Conservation (phyloP, 1,140 invertebrate species). For the Teleopsis dalmanni region DNA sequence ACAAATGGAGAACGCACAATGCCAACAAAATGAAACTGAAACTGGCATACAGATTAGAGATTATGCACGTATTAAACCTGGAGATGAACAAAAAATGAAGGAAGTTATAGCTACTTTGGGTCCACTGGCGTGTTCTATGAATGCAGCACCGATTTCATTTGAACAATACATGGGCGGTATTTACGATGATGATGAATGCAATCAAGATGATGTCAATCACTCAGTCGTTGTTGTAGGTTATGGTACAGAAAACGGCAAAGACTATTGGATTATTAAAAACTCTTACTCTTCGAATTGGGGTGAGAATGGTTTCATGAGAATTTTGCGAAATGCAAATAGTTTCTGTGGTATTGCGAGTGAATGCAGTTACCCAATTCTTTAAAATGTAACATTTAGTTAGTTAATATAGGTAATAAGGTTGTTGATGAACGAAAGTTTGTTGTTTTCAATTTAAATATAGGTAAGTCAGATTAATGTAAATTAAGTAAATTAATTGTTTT, state of each 20-base stretch:
- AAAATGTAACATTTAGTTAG: not conserved
- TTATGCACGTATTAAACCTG: slow-evolving; percentile 57
- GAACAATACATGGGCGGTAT: slow-evolving; percentile 69
- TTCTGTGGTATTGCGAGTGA: slow-evolving; percentile 57
- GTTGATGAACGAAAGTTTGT: too few relatives aligned
- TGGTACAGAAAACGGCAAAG: slow-evolving; percentile 49
- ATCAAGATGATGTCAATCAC: slow-evolving; percentile 48
- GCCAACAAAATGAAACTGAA: slow-evolving; percentile 51
- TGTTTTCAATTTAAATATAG: too few relatives aligned
- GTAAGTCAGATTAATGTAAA: too few relatives aligned
- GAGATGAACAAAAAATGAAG: slow-evolving; percentile 63
- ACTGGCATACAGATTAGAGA: slow-evolving; percentile 58
- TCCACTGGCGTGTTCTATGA: slow-evolving; percentile 69
- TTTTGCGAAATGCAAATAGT: slow-evolving; percentile 57
- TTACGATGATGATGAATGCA: slow-evolving; percentile 50
- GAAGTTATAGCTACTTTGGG: slow-evolving; percentile 73
- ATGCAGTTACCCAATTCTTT: slow-evolving; percentile 36
- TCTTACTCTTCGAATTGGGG: slow-evolving; percentile 64
- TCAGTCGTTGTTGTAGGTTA: slow-evolving; percentile 54
- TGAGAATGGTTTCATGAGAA: slow-evolving; percentile 61
- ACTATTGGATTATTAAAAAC: slow-evolving; percentile 80
- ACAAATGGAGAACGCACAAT: slow-evolving; percentile 46
- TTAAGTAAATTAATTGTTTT: too few relatives aligned
- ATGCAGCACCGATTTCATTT: slow-evolving; percentile 70
- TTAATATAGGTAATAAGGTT: too few relatives aligned